Conservation (phyloP, 2,888 invertebrate species). For the Bembecia ichneumoniformis region DNA sequence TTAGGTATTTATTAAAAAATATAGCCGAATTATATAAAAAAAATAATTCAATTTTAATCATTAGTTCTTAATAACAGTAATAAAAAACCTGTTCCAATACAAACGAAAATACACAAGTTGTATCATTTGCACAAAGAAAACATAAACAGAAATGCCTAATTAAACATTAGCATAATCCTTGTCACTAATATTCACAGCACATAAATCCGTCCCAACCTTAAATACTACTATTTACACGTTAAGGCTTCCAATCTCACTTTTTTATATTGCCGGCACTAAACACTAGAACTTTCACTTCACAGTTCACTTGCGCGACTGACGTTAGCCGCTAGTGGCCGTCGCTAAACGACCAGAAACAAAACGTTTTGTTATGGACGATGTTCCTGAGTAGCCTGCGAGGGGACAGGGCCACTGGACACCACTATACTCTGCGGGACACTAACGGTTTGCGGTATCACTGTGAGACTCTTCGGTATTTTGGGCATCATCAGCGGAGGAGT, state of each 20-base stretch:
- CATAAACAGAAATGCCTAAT: conserved; percentile 22
- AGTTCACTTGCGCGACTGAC: background rate
- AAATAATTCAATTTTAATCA: no score
- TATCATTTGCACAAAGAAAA: conserved; percentile 56
- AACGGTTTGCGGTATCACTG: conserved; percentile 80
- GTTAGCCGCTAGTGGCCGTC: conserved; percentile 21
- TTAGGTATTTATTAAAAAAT: no score
- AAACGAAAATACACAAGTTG: conserved; percentile 3
- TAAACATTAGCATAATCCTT: conserved; percentile 38
- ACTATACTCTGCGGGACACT: conserved; percentile 16
- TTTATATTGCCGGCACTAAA: conserved; percentile 27
- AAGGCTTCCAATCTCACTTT: conserved; percentile 53
- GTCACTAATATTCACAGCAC: conserved; percentile 50
- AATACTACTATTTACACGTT: conserved; percentile 53
- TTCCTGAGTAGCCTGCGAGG: conserved; percentile 17
- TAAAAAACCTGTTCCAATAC: no score
- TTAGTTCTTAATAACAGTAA: no score
- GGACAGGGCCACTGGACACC: conserved; percentile 10
- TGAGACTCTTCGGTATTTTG: conserved; percentile 85
- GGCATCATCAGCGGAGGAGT: conserved; percentile 74
- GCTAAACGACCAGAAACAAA: conserved; percentile 42
- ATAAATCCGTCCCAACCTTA: conserved; percentile 27
- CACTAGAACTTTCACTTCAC: conserved; percentile 10
- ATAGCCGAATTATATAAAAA: no score
- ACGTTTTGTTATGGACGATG: conserved; percentile 56